phyloP scores from a whole-genome alignment of 2,888 invertebrate genomes.

The Pristionchus fissidentatus region DNA sequence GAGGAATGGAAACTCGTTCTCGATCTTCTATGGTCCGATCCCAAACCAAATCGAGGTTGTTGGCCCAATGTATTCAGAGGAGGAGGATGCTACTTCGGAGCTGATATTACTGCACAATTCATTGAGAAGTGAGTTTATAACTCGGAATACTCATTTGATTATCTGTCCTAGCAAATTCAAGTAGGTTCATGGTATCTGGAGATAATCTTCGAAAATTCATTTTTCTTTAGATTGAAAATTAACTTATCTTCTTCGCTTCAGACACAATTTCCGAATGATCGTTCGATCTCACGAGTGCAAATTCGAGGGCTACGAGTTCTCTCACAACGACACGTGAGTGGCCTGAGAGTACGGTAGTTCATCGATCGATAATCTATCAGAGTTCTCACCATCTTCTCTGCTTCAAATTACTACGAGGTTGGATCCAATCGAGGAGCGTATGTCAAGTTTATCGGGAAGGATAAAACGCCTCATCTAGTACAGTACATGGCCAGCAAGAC shows the following conservation, averaged over 20 bases:
- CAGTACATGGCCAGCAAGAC: conserved; percentile 82
- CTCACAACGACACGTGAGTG: conserved; percentile 81
- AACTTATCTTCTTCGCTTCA: conserved; percentile 51
- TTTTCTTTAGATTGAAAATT: too few species aligned
- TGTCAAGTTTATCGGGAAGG: conserved; percentile 85
- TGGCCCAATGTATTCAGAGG: conserved; percentile 84
- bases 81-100: conserved; percentile 93
- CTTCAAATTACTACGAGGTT: conserved; percentile 95
- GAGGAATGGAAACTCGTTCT: conserved; percentile 94
- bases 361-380: conserved; percentile 77
- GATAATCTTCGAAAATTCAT: too few species aligned
- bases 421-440: conserved; percentile 85
- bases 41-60: conserved; percentile 84
- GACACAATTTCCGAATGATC: conserved; percentile 79
- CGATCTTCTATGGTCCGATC: conserved; percentile 94
- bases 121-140: conserved; percentile 81
- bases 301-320: conserved; percentile 90
- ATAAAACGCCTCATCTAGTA: conserved; percentile 87
- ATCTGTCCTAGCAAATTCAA: background rate
- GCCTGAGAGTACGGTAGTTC: background rate
- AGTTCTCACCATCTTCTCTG: conserved; percentile 93
- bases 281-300: conserved; percentile 94
- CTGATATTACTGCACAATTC: conserved; percentile 87
- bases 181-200: too few species aligned
- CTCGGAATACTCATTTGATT: background rate